Evolutionary conservation across 2,888 invertebrate species (phyloP).

Genomic region (Lasioglossum calceatum): DNA sequence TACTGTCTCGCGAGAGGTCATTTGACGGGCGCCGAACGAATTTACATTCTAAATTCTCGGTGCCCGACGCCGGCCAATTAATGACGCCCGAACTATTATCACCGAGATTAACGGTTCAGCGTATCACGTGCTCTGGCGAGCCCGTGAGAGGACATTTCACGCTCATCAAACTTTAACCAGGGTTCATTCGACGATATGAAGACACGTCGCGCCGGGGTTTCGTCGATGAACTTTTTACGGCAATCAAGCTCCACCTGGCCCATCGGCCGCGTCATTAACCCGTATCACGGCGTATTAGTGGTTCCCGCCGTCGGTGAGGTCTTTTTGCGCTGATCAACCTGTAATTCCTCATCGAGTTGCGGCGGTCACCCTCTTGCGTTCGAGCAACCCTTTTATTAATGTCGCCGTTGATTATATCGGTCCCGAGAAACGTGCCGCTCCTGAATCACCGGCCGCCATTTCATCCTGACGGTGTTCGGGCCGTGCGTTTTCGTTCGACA

Average conservation of each 20-base stretch:
- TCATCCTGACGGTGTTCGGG: slow-evolving; percentile 53
- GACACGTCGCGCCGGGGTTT: slow-evolving; percentile 5
- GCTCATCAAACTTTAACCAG: slow-evolving; percentile 7
- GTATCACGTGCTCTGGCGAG: slow-evolving; percentile 14
- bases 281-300: slow-evolving; percentile 26
- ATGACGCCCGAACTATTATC: slow-evolving; percentile 11
- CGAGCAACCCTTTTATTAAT: slow-evolving; percentile 4
- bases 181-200: slow-evolving; percentile 15
- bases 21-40: not conserved
- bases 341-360: slow-evolving; percentile 7
- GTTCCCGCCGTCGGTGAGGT: not conserved
- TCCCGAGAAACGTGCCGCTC: slow-evolving; percentile 10
- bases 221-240: slow-evolving; percentile 23
- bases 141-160: slow-evolving; percentile 23
- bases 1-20: not conserved
- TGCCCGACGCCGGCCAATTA: not conserved
- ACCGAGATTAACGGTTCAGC: slow-evolving; percentile 1
- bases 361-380: not conserved
- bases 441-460: slow-evolving; percentile 63
- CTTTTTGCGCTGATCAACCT: not conserved
- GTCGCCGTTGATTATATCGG: slow-evolving; percentile 45
- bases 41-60: not conserved
- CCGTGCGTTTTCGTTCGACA: slow-evolving; percentile 56
- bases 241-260: not conserved
- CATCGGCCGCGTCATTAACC: not conserved